These are phyloP conservation scores for Drosophila quadrilineata DNA, from an alignment of 1,140 invertebrate genomes.

Conservation along the genomic window DNA sequence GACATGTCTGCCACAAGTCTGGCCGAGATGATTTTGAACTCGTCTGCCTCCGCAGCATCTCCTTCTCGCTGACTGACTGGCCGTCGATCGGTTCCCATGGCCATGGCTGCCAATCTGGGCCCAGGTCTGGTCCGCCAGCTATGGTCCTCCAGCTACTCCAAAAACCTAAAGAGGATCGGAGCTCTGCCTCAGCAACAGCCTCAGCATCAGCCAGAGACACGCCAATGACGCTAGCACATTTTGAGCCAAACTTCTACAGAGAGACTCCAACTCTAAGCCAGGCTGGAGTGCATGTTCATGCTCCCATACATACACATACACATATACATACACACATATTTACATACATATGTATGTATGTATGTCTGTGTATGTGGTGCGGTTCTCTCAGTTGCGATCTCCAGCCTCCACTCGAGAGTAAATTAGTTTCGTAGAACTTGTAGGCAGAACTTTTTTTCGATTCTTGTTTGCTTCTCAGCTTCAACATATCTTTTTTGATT, in stretches of 20 bases:
- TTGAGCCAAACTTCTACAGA: conserved; percentile 15
- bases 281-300: conserved; percentile 31
- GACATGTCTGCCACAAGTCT: conserved; percentile 69
- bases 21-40: too few relatives aligned
- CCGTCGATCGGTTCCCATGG: conserved; percentile 26
- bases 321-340: too few relatives aligned
- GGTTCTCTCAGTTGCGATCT: too few relatives aligned
- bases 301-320: too few relatives aligned
- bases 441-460: conserved; percentile 26
- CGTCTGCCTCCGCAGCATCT: too few relatives aligned
- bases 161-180: conserved; percentile 5
- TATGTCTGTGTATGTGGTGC: too few relatives aligned
- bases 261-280: neutral
- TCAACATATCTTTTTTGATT: too few relatives aligned
- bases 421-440: conserved; percentile 79
- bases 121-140: too few relatives aligned
- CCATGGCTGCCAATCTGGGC: conserved; percentile 49
- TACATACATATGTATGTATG: too few relatives aligned
- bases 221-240: conserved; percentile 53
- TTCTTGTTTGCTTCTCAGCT: conserved; percentile 14
- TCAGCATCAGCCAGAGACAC: neutral
- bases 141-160: conserved; percentile 42
- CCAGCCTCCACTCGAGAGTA: conserved; percentile 64
- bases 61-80: too few relatives aligned
- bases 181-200: too few relatives aligned